Evolutionary conservation across 1,140 invertebrate genomes (phyloP), one percentile per base, ranked within the genome.

Genomic region (Frieseomelitta varia): DNA sequence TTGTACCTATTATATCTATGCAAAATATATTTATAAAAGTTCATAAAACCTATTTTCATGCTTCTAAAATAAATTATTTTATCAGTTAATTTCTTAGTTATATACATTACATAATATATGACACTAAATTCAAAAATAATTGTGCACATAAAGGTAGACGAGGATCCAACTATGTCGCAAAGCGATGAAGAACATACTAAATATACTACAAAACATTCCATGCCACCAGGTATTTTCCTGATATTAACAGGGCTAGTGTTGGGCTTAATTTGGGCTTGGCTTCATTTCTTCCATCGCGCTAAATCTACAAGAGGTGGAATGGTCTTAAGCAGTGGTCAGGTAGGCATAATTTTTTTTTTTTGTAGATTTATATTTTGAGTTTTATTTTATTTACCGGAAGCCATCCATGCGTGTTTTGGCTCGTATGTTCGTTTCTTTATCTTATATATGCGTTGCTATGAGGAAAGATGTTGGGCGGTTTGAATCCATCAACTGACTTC

Each of bases 401-500:
- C 77, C 63, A 71, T 80, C 68, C 74, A 58, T 58, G 85, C n/a
- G 58, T 61, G 58, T 72, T 88, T 47, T 82, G 86, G 73, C 85
- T 79, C 79, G 87, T 82, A 80, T 69, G 77, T 85, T 91, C 86
- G 85, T 92, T 94, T 92, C 87, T 92, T 93, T 93, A 94, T 91
- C 90, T 93, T 92, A 92, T 93, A 88, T 93, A 92, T 92, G 91
- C 93, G 92, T 94, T 94, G 91, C 92, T 94, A 93, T 92, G 93
- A 93, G 87, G 91, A 94, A 95, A 95, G 94, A 95, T 95, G 94
- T 95, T 95, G 94, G 94, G 94, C 94, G 94, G 94, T 94, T 94
- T 95, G 94, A 95, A 95, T 92, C 94, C 94, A 93, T 95, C 94
- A 71, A 94, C 94, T 95, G 94, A 94, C 94, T 94, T 95, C 94